Percentiles rank a stretch among this genome's conserved stretches.
Evolutionary conservation across 2,888 invertebrate genomes (phyloP).

Genomic region (Chrysotoxum bicinctum): DNA sequence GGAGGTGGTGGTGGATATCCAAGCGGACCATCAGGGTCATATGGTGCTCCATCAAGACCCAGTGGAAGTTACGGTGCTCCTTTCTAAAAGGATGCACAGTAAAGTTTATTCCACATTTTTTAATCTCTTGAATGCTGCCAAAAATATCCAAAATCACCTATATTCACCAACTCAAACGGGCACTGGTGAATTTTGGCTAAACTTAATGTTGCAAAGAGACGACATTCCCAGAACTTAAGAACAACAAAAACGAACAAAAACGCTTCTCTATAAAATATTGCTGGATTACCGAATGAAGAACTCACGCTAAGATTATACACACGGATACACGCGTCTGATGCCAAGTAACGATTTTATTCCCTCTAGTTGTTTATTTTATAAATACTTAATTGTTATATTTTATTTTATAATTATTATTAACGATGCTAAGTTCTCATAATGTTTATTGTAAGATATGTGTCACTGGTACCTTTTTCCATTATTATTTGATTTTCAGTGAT

Average conservation of each 20-base stretch:
- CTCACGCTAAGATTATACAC: slow-evolving; percentile 49
- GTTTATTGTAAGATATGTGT: slow-evolving; percentile 60
- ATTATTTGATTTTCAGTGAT: slow-evolving; percentile 48
- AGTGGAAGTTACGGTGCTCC: slow-evolving; percentile 87
- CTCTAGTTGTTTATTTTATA: slow-evolving; percentile 72
- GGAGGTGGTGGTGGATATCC: slow-evolving; percentile 80
- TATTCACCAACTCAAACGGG: slow-evolving; percentile 7
- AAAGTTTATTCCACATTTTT: slow-evolving; percentile 1
- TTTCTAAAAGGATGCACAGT: slow-evolving; percentile 75
- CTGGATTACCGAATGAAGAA: slow-evolving; percentile 65
- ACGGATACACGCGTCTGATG: slow-evolving; percentile 72
- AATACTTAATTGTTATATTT: slow-evolving; percentile 52
- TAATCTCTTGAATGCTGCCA: slow-evolving; percentile 60
- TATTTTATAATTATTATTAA: slow-evolving; percentile 54
- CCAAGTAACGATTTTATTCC: slow-evolving; percentile 73
- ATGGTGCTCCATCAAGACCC: slow-evolving; percentile 85
- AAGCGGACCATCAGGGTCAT: slow-evolving; percentile 84
- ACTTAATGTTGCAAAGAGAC: slow-evolving; percentile 53
- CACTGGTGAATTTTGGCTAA: slow-evolving; percentile 28
- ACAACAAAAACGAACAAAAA: slow-evolving; percentile 19
- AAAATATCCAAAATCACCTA: slow-evolving; percentile 52
- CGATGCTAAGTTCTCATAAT: slow-evolving; percentile 66
- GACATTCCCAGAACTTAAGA: slow-evolving; percentile 28
- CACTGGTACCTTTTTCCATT: slow-evolving; percentile 71
- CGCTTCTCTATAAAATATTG: slow-evolving; percentile 45